A percentile compares a stretch with the other conserved stretches of the same genome.
phyloP scores from a whole-genome alignment of 2,888 invertebrate species.

The Hypsopygia costalis region DNA sequence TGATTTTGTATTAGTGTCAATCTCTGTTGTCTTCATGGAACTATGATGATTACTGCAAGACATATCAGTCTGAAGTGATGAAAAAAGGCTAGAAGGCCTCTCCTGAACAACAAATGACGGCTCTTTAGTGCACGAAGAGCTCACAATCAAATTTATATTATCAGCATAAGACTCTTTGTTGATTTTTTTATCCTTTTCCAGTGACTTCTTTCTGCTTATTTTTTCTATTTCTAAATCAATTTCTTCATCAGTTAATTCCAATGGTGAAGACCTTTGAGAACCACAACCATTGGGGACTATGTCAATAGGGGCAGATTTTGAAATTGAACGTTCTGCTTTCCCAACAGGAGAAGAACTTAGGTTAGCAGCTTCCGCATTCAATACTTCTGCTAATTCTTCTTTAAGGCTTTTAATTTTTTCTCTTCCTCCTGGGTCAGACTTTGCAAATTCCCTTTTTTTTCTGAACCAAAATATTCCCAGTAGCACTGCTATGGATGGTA shows the following conservation, averaged over 20 bases:
- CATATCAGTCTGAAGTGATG: constrained; percentile 41
- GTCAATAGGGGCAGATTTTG: constrained; percentile 85
- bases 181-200: constrained; percentile 62
- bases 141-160: constrained; percentile 33
- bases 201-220: constrained; percentile 79
- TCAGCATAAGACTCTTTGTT: constrained; percentile 37
- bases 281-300: constrained; percentile 77
- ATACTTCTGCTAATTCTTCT: constrained; percentile 71
- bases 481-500: constrained; percentile 89
- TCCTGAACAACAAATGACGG: constrained; percentile 41
- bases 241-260: constrained; percentile 83
- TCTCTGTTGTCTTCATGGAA: constrained; percentile 32
- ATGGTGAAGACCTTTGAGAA: constrained; percentile 78
- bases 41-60: constrained; percentile 33
- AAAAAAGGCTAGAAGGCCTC: constrained; percentile 30
- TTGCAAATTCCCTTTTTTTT: constrained; percentile 87
- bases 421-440: constrained; percentile 87
- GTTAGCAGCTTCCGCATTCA: constrained; percentile 61
- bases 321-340: constrained; percentile 61
- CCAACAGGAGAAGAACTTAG: constrained; percentile 65
- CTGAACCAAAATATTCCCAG: constrained; percentile 91
- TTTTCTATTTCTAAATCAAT: constrained; percentile 85
- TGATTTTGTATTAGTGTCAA: constrained; percentile 31
- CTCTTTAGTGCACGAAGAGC: constrained; percentile 30
- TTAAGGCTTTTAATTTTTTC: constrained; percentile 69